Evolutionary conservation across 2,797 vertebrate genomes (phyloP).

Genomic region (Ataeniobius toweri): DNA sequence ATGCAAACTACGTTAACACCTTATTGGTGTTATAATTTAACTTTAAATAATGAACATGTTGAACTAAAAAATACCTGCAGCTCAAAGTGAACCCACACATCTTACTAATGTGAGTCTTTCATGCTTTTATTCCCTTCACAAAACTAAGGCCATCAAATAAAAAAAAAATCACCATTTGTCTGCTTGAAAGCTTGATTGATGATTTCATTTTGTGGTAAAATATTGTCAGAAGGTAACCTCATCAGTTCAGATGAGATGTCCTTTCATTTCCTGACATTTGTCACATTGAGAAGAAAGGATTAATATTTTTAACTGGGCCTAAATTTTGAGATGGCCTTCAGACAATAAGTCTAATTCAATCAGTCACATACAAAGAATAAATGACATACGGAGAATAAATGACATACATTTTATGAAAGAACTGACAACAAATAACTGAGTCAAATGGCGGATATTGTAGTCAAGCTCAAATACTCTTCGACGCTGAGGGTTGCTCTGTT

Average conservation of each 20-base stretch:
- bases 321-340: background rate
- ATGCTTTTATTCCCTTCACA: background rate
- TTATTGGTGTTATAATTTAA: background rate
- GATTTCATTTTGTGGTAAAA: constrained; percentile 15
- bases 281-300: background rate
- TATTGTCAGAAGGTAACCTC: background rate
- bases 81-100: background rate
- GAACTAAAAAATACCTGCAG: background rate
- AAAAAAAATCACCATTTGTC: constrained; percentile 6
- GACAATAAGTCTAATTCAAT: background rate
- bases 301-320: background rate
- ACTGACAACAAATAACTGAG: constrained; percentile 7
- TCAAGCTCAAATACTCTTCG: constrained; percentile 25
- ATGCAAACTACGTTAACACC: background rate
- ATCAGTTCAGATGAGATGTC: constrained; percentile 1
- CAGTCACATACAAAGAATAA: background rate
- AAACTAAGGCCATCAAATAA: constrained; percentile 4
- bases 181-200: constrained; percentile 15
- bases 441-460: constrained; percentile 28
- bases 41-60: background rate
- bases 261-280: constrained; percentile 27
- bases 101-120: background rate
- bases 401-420: background rate
- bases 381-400: background rate
- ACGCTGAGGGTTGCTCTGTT: constrained; percentile 6